A percentile compares a stretch with the other conserved stretches of the same genome.
phyloP scores from a whole-genome alignment of 2,113 vertebrate species.

The Narcine bancroftii region DNA sequence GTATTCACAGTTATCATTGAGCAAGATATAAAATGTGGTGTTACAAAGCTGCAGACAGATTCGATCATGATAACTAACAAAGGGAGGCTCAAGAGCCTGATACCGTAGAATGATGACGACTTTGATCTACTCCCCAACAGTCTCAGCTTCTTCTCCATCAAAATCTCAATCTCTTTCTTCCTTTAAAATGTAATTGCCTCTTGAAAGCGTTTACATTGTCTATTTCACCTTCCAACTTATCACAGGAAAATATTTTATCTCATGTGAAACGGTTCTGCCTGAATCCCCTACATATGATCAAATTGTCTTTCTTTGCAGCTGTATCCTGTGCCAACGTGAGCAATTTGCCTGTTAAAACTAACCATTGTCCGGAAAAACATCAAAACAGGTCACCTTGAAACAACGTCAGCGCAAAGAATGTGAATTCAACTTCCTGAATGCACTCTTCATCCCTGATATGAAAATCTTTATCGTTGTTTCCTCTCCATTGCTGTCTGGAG shows the following conservation, averaged over 20 bases:
- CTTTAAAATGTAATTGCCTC: neutral
- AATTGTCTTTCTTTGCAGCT: neutral
- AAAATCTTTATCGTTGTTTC: neutral
- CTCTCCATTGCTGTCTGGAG: neutral
- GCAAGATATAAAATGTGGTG: too few relatives aligned
- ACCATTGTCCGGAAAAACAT: neutral
- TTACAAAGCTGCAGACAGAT: too few relatives aligned
- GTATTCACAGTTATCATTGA: too few relatives aligned
- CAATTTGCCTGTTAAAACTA: neutral
- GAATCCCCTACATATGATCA: neutral
- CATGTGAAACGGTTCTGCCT: neutral
- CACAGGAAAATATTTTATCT: neutral
- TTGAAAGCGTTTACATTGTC: neutral
- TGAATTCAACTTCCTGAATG: neutral
- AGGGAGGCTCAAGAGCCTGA: too few relatives aligned
- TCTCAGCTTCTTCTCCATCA: neutral
- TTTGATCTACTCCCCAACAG: too few relatives aligned
- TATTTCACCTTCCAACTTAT: neutral
- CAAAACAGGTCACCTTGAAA: slow-evolving; percentile 2
- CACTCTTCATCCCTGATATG: neutral
- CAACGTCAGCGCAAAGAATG: neutral
- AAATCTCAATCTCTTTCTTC: neutral
- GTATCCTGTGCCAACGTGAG: neutral
- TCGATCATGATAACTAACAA: too few relatives aligned
- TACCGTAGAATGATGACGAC: neutral